A percentile compares a stretch with the other conserved stretches of the same genome.
Evolutionary conservation across 2,113 vertebrate genomes (phyloP).

Genomic region (Peromyscus leucopus): DNA sequence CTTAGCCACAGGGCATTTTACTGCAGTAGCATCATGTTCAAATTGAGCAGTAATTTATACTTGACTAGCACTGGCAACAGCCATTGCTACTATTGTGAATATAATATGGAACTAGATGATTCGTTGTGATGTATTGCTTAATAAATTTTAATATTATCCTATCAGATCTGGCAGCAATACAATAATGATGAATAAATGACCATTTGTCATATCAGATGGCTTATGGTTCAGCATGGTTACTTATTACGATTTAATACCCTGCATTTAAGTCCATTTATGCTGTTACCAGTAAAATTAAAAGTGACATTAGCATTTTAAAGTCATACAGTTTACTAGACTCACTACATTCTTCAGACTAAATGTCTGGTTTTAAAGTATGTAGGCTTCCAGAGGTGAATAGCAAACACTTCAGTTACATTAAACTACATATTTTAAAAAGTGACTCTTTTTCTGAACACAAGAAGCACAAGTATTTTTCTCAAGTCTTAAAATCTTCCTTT

Average conservation of each 20-base stretch:
- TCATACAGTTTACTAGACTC: conserved; percentile 32
- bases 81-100: conserved; percentile 59
- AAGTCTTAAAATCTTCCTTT: conserved; percentile 14
- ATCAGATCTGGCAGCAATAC: conserved; percentile 48
- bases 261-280: conserved; percentile 52
- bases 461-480: conserved; percentile 39
- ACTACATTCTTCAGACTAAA: conserved; percentile 45
- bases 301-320: conserved; percentile 72
- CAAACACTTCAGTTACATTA: conserved; percentile 61
- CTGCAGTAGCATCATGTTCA: not conserved
- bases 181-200: conserved; percentile 62
- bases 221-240: conserved; percentile 62
- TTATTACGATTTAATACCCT: conserved; percentile 65
- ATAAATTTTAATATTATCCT: conserved; percentile 74
- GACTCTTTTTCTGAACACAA: conserved; percentile 8
- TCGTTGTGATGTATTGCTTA: conserved; percentile 73
- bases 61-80: conserved; percentile 25
- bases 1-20: conserved; percentile 56
- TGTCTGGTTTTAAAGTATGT: conserved; percentile 60
- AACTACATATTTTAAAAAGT: conserved; percentile 42
- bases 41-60: conserved; percentile 75
- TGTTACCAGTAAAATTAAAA: conserved; percentile 66
- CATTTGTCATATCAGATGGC: conserved; percentile 56
- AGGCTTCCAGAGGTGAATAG: conserved; percentile 60
- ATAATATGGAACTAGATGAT: conserved; percentile 46